Evolutionary conservation across 2,888 invertebrate species (phyloP).

Genomic region (Dicyrtoma fusca): DNA sequence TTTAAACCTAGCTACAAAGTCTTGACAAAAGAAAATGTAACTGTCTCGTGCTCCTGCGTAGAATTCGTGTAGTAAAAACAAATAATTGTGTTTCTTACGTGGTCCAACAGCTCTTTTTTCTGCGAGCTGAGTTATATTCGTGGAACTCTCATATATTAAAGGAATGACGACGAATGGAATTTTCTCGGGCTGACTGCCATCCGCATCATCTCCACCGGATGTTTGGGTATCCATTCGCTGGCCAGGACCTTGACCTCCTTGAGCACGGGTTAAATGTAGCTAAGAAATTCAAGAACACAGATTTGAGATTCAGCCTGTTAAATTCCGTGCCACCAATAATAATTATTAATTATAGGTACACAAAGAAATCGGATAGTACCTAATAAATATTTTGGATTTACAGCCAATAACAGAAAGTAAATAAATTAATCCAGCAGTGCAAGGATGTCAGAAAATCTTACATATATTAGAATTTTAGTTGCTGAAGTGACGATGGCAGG

Average conservation of each 20-base stretch:
- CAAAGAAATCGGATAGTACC: too few species aligned
- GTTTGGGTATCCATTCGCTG: not conserved
- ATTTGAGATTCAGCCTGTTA: too few species aligned
- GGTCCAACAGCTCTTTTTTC: slow-evolving; percentile 69
- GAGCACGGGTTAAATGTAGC: slow-evolving; percentile 73
- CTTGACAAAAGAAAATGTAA: too few species aligned
- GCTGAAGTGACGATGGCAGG: slow-evolving; percentile 83
- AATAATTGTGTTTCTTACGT: slow-evolving; percentile 39
- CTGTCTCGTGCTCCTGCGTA: too few species aligned
- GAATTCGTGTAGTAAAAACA: too few species aligned
- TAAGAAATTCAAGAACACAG: slow-evolving; percentile 60
- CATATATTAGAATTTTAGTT: slow-evolving; percentile 89
- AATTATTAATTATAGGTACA: too few species aligned
- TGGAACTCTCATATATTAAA: slow-evolving; percentile 83
- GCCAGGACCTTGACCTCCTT: not conserved
- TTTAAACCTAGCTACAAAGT: too few species aligned
- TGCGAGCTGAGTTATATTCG: slow-evolving; percentile 83
- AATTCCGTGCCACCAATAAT: too few species aligned
- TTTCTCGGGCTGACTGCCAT: slow-evolving; percentile 45
- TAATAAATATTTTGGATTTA: too few species aligned
- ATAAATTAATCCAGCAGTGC: too few species aligned
- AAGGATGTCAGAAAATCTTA: slow-evolving; percentile 63
- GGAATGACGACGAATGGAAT: slow-evolving; percentile 77
- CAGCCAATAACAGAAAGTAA: too few species aligned
- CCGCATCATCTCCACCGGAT: slow-evolving; percentile 17